phyloP scores from a whole-genome alignment of 2,888 invertebrate species.

The Euproctis similis region DNA sequence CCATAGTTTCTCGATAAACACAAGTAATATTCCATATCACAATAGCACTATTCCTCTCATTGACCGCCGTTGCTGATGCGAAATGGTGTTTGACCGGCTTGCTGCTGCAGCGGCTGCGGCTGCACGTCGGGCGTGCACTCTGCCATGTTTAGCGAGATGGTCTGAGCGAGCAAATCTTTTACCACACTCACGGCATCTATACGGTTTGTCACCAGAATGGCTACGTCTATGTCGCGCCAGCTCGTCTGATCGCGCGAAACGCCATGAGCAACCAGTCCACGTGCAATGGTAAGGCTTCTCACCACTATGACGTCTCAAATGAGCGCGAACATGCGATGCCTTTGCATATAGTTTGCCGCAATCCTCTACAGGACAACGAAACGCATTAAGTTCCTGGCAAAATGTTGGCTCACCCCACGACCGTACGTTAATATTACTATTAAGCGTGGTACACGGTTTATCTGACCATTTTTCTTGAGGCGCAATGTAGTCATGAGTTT shows the following conservation, averaged over 20 bases:
- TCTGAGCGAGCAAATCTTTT: slow-evolving; percentile 95
- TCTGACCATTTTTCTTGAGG: slow-evolving; percentile 27
- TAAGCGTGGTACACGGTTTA: slow-evolving; percentile 22
- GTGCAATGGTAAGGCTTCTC: slow-evolving; percentile 84
- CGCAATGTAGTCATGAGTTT: slow-evolving; percentile 34
- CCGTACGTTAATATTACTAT: slow-evolving; percentile 35
- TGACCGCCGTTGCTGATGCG: slow-evolving; percentile 25
- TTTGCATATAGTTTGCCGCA: slow-evolving; percentile 91
- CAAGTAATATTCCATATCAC: too few relatives aligned
- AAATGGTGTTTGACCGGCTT: slow-evolving; percentile 24
- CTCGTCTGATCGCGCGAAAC: slow-evolving; percentile 96
- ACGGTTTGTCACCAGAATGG: slow-evolving; percentile 97
- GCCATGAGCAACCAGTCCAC: slow-evolving; percentile 91
- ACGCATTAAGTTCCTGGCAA: slow-evolving; percentile 73
- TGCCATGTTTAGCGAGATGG: slow-evolving; percentile 94
- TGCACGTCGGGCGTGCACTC: slow-evolving; percentile 83
- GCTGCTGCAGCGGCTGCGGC: slow-evolving; percentile 49
- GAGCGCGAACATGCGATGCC: slow-evolving; percentile 92
- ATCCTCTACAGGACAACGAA: slow-evolving; percentile 80
- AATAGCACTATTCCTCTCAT: slow-evolving; percentile 38
- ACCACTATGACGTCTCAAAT: slow-evolving; percentile 89
- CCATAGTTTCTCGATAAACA: neutral
- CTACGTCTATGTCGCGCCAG: slow-evolving; percentile 93
- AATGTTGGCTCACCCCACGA: slow-evolving; percentile 61
- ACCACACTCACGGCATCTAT: slow-evolving; percentile 89